Evolutionary conservation across 1,140 invertebrate genomes (phyloP), one percentile per base, ranked within the genome.

Genomic region (Pseudomyrmex cubaensis): DNA sequence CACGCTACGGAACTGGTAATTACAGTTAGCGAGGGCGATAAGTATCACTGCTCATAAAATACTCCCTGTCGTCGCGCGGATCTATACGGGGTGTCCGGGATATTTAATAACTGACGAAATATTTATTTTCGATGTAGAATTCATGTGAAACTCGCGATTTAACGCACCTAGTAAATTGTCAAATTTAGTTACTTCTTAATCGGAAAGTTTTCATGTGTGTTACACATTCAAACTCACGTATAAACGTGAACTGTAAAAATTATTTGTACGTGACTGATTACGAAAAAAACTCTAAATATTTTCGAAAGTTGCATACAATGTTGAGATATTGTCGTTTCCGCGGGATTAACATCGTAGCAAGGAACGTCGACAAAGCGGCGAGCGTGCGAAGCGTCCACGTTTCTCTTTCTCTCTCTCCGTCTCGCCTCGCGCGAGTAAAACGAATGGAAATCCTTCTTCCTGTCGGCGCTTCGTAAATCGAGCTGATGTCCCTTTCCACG

Each of bases 391-490:
- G 35, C 35, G 54, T 61, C 15, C 13, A 35, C 44, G n/a, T 57
- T 50, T 82, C 67, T 59, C 56, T 77, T 72, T 67, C 69, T 25
- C 25, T 25, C 3, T 25, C 25, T 61, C 62, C 46, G 64, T 75
- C 64, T 80, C 50, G 25, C 10, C 67, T 17, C 62, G 48, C 66
- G 57, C 59, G 48, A 77, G 61, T 84, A 80, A 88, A 75, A 75
- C 70, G 82, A 82, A 88, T 88, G 83, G 87, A 88, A 88, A 88
- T 88, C 72, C 73, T 76, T 87, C 87, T 85, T 87, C 85, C 85
- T 88, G 85, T 87, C 87, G 73, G 59, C 87, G 85, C 72, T 80
- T 88, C 85, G 85, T 88, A 88, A 87, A 87, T 87, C 87, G 87
- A 85, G 61, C 85, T 73, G 78, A 87, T 82, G 84, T 87, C 70